Base-by-base conservation (phyloP, 2,113 vertebrate species). In the Dipodomys spectabilis region DNA sequence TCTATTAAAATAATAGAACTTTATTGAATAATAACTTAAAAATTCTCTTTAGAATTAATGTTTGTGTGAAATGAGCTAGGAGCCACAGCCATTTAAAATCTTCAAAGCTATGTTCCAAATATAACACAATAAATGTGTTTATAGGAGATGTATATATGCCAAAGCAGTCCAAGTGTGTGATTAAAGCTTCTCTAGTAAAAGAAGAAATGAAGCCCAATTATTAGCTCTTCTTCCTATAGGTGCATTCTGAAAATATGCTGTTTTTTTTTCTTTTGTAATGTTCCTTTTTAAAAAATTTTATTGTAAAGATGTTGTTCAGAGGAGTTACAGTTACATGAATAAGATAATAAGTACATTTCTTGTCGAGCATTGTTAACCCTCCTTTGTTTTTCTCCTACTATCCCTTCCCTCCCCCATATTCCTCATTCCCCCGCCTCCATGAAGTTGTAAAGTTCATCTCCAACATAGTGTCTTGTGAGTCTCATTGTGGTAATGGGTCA, bases 11-110 rank as follows among this genome's bases (percentile, higher is more conserved):
- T 77, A 95, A 74, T 85, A 28, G 4, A 96, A 83, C 16, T 74
- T 89, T 82, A 92, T 32, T 86, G 44, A 39, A 44, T 57, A 86
- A 79, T 74, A 86, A 94, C 78, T 53, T 85, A n/a, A 92, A 93
- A 67, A n/a, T 1, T 82, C 45, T 69, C 11, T 83, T 91, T 84
- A 94, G 53, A 86, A 92, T 86, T 81, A 96, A 94, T 88, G 88
- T 94, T 92, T 32, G 82, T 90, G 39, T 3, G 45, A n/a, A 2
- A 84, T 85, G 32, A 93, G 13, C 25, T 92, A 96, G 86, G 8
- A 91, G 27, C 27, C 7, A 95, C 7, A 79, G 72, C 81, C 49
- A 83, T 79, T 91, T 95, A 80, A 96, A 74, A 85, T 82, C 65
- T 30, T 80, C 25, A 92, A 93, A 94, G 5, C n/a, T 30, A 77